Evolutionary conservation across 2,113 vertebrate species (phyloP).

Genomic region (Pygoscelis antarcticus): DNA sequence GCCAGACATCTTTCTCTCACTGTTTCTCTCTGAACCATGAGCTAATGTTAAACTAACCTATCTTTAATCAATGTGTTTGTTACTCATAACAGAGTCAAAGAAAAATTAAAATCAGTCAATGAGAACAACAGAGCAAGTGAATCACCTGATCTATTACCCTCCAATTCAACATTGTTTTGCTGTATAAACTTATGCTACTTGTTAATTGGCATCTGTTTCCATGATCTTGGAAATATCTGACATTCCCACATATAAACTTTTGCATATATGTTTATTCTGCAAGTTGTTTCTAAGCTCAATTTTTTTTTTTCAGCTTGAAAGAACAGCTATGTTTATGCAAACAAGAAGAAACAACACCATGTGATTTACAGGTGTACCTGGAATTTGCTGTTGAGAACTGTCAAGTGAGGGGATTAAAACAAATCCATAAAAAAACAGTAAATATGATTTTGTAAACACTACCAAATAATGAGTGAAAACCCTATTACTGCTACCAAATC

Average conservation of each 20-base stretch:
- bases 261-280: not conserved
- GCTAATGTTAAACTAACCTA: not conserved
- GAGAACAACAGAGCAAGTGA: not conserved
- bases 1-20: not conserved
- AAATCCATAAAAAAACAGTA: not conserved
- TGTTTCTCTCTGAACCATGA: not conserved
- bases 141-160: not conserved
- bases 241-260: not conserved
- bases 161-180: not conserved
- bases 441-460: not conserved
- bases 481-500: not conserved
- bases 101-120: not conserved
- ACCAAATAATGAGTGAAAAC: not conserved
- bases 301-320: not conserved
- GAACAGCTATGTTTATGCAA: not conserved
- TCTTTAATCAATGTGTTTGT: not conserved
- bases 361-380: not conserved
- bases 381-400: not conserved
- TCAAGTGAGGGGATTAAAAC: not conserved
- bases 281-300: not conserved
- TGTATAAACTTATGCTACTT: not conserved
- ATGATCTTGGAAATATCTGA: not conserved
- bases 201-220: not conserved
- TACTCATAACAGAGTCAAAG: not conserved
- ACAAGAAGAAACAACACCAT: not conserved